phyloP scores from a whole-genome alignment of 2,888 invertebrate species.

The Drosophila infuscata region DNA sequence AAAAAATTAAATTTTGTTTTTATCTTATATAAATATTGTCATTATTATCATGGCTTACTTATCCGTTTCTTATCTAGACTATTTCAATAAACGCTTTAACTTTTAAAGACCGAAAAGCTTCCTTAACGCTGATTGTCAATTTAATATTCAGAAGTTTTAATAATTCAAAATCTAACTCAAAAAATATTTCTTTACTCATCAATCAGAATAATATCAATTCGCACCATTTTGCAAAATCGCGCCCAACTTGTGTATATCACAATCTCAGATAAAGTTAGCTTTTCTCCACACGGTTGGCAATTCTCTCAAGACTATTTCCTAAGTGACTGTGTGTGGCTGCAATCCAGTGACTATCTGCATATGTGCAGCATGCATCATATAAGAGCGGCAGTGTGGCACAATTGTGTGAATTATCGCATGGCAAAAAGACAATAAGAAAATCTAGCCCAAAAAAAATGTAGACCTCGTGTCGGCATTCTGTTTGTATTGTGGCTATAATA shows the following conservation, averaged over 20 bases:
- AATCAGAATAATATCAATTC: not conserved
- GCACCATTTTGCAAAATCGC: not conserved
- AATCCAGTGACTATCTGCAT: constrained; percentile 35
- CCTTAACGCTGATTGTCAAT: not conserved
- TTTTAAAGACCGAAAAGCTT: no score
- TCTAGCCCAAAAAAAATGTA: constrained; percentile 16
- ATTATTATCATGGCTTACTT: not conserved
- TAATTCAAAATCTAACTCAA: not conserved
- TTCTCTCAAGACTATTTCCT: constrained; percentile 50
- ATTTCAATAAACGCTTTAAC: no score
- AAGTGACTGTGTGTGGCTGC: constrained; percentile 29
- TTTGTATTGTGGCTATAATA: constrained; percentile 50
- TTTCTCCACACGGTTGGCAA: constrained; percentile 28
- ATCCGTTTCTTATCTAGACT: no score
- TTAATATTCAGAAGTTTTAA: not conserved
- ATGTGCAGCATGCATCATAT: constrained; percentile 27
- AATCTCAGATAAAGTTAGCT: constrained; percentile 5
- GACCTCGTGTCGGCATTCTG: constrained; percentile 28
- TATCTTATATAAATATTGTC: not conserved
- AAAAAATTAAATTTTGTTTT: not conserved
- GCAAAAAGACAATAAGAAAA: constrained; percentile 23
- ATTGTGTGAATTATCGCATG: constrained; percentile 71
- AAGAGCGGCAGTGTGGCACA: constrained; percentile 43
- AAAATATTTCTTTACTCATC: not conserved
- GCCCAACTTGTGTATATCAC: constrained; percentile 3